Base-by-base conservation (phyloP, 2,888 invertebrate species). In the Papilio protenor region DNA sequence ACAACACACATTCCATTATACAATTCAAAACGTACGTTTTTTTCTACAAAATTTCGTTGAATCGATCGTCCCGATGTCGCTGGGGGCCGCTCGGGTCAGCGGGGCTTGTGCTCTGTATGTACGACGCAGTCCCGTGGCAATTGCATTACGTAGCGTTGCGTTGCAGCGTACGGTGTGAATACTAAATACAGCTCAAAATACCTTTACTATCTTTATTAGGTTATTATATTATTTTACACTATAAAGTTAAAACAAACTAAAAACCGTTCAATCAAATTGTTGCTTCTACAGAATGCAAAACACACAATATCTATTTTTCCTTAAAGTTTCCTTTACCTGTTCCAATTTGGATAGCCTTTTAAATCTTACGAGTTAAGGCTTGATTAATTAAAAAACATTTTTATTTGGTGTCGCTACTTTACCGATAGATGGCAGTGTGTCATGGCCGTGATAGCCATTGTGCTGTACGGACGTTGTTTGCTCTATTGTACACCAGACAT, bases 101-200 rank as follows among this genome's bases (percentile, higher is more conserved):
- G 33, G 33, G 59, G 47, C 47, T 21, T 23, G 47, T 6, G 27
- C 73, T 74, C 27, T 14, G 59, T 45, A 61, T 74, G 73, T 45
- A 23, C 21, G 27, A 61, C 45, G 47, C 72, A 71, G 21, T 27
- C 49, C 23, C 59, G 33, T 52, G 59, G 47, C 71, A 72, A 72
- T 55, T 33, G 76, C 61, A 61, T 77, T 77, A 77, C 64, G 76
- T 72, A 72, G 76, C 72, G 52, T 64, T 77, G 76, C 76, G 72
- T 52, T 33, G 71, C 14, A n/a, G 21, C 33, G 14, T 52, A 45
- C 61, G 64, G 12, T 49, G 12, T 16, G 72, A 72, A 77, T 77
- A 77, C 52, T 0, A 40, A 71, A 76, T 61, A n/a, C 45, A 11
- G 45, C 27, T 11, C n/a, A 33, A 61, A 64, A 33, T 16, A 40